Percentiles rank a stretch among this genome's conserved stretches.
Conservation (phyloP, 1,140 invertebrate species). For the Drosophila oshimai region DNA sequence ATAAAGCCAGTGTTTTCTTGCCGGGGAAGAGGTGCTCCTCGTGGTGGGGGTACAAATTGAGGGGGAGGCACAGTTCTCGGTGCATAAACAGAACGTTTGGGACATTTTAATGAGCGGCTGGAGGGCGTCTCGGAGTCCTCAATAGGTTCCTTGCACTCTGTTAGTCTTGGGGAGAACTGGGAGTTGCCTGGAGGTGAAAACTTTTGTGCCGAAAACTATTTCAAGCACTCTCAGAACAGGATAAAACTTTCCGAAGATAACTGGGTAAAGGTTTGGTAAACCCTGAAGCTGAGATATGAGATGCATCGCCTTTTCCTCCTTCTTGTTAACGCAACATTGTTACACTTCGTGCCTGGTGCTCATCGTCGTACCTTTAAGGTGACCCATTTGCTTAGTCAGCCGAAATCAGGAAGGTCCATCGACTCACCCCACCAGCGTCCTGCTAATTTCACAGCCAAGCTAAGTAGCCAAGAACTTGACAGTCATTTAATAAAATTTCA, state of each 20-base stretch:
- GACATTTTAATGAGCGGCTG: slow-evolving; percentile 65
- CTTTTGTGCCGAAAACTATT: slow-evolving; percentile 16
- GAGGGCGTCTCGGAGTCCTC: neutral
- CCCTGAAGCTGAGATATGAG: slow-evolving; percentile 15
- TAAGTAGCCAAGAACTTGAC: slow-evolving; percentile 54
- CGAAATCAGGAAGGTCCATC: neutral
- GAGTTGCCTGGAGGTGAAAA: neutral
- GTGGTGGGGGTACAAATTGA: neutral
- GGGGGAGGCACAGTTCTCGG: slow-evolving; percentile 24
- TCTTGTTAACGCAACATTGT: neutral
- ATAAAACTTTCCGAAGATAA: slow-evolving; percentile 9
- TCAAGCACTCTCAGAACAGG: neutral
- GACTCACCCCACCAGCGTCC: neutral
- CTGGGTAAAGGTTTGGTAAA: neutral
- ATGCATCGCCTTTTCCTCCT: neutral
- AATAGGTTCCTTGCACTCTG: slow-evolving; percentile 1
- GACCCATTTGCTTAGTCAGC: slow-evolving; percentile 25
- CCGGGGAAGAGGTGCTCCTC: neutral
- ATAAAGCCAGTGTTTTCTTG: slow-evolving; percentile 51
- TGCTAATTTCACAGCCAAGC: slow-evolving; percentile 51
- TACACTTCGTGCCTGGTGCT: neutral
- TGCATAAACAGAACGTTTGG: slow-evolving; percentile 76
- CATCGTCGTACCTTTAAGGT: slow-evolving; percentile 4
- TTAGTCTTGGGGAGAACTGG: neutral
- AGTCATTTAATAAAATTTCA: slow-evolving; percentile 77